Evolutionary conservation across 2,888 invertebrate species (phyloP), one percentile per base, ranked within the genome.

Genomic region (Chalcosyrphus nemorum): DNA sequence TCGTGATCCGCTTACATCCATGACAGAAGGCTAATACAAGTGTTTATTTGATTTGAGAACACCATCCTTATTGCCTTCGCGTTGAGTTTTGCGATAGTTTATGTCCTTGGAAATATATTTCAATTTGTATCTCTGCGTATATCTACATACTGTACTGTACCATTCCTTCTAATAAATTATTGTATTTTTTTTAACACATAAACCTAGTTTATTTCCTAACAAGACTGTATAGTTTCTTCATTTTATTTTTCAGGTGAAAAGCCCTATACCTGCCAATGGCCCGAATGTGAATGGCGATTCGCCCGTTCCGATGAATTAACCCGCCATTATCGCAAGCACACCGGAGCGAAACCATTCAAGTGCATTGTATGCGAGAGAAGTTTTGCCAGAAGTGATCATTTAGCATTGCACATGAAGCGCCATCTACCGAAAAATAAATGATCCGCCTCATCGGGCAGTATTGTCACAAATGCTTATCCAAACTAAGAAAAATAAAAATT

Each of bases 231-330:
- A 9, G 32, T 50, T 81, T 61, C 54, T 61, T 45, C n/a, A n/a
- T 76, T 59, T 87, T 32, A 87, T 85, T 70, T 90, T 91, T 7
- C 93, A 98, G 98, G 98, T 88, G 98, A 99, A 92, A 99, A 99
- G 92, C 98, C 98, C 87, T 99, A 98, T 93, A 97, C 97, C 90
- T 98, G 98, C 92, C 97, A 97, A 91, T 98, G 98, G 98, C 97
- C 97, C 56, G 98, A 98, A 90, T 99, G 98, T 92, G 97, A 98
- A 90, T 99, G 98, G 98, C 94, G 98, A 89, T 98, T 98, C 92
- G 98, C 98, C 74, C 94, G 98, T 81, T 97, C 97, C 52, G 98
- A 98, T 92, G 98, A 98, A 93, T 93, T 98, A 90, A 98, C 98
- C 78, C 95, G 98, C 88, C 98, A 98, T 92, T 98, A 97, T 93